Conservation (phyloP, 2,888 invertebrate species). For the Fragum whitleyi region DNA sequence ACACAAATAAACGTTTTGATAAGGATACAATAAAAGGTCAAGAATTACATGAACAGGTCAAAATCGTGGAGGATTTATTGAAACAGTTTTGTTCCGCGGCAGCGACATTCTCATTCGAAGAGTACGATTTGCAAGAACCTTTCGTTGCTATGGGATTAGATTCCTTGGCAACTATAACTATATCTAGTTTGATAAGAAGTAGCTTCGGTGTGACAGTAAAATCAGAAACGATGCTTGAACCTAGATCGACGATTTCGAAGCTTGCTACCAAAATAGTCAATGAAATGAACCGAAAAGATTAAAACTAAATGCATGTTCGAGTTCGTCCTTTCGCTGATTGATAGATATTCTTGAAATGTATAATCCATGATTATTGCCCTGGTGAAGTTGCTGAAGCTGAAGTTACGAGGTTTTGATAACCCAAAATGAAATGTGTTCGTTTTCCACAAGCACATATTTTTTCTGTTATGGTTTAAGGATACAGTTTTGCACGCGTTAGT, state of each 20-base stretch:
- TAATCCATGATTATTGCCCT: no score
- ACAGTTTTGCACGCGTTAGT: no score
- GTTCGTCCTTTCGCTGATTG: no score
- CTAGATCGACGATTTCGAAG: not conserved
- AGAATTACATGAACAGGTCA: not conserved
- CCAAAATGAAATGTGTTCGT: no score
- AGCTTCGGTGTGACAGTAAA: not conserved
- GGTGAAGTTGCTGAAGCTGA: no score
- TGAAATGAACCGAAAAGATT: not conserved
- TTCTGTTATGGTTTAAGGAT: no score
- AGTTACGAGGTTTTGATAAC: no score
- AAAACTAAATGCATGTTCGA: no score
- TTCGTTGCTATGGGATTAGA: not conserved
- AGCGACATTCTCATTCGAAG: not conserved
- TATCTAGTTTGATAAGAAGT: not conserved
- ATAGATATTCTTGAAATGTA: no score
- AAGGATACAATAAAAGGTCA: not conserved
- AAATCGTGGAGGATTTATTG: not conserved
- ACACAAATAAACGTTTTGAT: not conserved
- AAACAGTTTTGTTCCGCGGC: not conserved
- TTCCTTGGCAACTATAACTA: slow-evolving; percentile 3
- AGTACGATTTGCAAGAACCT: not conserved
- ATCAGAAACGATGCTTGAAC: not conserved
- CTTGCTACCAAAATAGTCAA: not conserved
- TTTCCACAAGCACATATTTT: no score